These are phyloP conservation scores for Cossypha dichroa DNA, from an alignment of 2,797 vertebrate genomes.

Conservation along the genomic window DNA sequence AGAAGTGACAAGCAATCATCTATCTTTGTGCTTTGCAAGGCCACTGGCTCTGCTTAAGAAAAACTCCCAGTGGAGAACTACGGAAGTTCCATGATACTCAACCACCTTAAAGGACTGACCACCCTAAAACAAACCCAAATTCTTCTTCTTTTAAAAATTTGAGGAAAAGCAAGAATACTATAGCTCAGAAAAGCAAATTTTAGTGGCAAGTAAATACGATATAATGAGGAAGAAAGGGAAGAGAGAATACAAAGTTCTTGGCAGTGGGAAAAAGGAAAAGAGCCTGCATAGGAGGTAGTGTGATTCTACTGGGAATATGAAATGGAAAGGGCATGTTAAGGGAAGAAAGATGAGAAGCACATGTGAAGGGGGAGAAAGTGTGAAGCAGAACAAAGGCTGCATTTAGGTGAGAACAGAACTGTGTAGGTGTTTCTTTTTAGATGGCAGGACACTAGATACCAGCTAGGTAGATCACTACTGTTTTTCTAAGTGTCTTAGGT, in stretches of 20 bases:
- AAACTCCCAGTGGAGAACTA: background rate
- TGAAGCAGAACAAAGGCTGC: constrained; percentile 16
- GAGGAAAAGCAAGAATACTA: background rate
- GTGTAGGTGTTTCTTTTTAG: background rate
- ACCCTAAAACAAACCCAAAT: background rate
- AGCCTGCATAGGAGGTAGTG: background rate
- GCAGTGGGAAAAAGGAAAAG: background rate
- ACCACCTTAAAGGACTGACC: background rate
- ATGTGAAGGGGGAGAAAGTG: accelerated
- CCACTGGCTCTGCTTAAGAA: background rate
- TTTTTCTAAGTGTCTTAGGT: background rate
- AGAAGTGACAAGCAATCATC: background rate
- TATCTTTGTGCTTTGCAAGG: background rate
- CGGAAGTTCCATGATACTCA: accelerated
- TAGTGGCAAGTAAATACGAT: background rate
- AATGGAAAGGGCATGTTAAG: background rate
- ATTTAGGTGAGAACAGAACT: background rate
- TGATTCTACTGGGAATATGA: background rate
- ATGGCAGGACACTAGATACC: background rate
- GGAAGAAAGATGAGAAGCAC: constrained; percentile 19
- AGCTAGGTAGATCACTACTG: background rate
- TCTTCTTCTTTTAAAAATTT: background rate
- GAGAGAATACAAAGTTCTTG: background rate
- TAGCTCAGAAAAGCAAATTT: background rate
- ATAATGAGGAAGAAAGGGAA: background rate